phyloP scores from a whole-genome alignment of 2,797 vertebrate species.

The Pantherophis alleghaniensis region DNA sequence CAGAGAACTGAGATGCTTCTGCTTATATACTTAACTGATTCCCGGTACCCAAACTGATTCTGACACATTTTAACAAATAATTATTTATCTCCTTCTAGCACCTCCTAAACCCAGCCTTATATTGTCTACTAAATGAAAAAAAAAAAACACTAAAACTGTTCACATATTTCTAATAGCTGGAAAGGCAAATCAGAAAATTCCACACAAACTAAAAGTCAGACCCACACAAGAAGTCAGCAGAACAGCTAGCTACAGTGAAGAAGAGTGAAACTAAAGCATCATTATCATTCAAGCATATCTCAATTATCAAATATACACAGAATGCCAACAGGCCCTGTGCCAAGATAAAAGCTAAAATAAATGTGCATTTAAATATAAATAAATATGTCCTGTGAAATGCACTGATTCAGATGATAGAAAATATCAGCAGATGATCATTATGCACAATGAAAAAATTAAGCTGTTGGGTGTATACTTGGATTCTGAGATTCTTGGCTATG shows the following conservation, averaged over 20 bases:
- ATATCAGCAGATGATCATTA: neutral
- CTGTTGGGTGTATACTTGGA: slow-evolving; percentile 39
- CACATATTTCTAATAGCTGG: neutral
- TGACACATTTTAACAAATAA: too few relatives aligned
- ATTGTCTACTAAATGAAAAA: too few relatives aligned
- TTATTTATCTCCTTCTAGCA: too few relatives aligned
- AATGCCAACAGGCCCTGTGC: rapidly evolving
- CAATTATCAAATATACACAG: slow-evolving; percentile 3
- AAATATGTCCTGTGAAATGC: neutral
- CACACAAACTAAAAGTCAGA: neutral
- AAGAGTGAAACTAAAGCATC: neutral
- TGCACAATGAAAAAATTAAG: slow-evolving; percentile 34
- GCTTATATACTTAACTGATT: too few relatives aligned
- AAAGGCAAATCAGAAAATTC: neutral
- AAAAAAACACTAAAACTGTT: neutral
- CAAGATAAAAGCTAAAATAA: slow-evolving; percentile 9
- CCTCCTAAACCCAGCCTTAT: too few relatives aligned
- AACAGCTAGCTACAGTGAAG: neutral
- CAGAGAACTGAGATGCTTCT: too few relatives aligned
- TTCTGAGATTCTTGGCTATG: slow-evolving; percentile 38
- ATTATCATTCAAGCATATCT: neutral
- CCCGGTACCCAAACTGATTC: too few relatives aligned
- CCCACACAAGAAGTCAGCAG: neutral
- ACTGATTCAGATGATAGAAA: neutral
- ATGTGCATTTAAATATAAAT: slow-evolving; percentile 12